A percentile compares a stretch with the other conserved stretches of the same genome.
phyloP scores from a whole-genome alignment of 2,113 vertebrate species.

The Calypte anna region DNA sequence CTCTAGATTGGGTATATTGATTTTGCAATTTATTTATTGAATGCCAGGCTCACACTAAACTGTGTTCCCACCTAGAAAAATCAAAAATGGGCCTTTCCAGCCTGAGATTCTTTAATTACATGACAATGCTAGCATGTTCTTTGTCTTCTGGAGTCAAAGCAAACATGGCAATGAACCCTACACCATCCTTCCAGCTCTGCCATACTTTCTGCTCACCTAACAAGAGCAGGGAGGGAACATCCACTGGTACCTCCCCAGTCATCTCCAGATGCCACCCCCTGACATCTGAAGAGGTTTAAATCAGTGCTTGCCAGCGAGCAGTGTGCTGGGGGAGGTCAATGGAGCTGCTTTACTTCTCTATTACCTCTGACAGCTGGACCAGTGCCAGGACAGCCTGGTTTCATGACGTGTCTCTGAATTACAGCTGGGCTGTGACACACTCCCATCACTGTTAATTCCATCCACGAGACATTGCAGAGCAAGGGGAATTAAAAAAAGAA shows the following conservation, averaged over 20 bases:
- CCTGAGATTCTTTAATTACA: too few relatives aligned
- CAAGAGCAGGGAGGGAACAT: background rate
- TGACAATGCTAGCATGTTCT: background rate
- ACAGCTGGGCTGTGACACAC: constrained; percentile 19
- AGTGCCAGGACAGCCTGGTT: background rate
- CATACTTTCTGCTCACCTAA: background rate
- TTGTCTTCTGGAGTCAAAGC: background rate
- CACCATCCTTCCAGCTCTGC: background rate
- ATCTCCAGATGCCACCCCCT: background rate
- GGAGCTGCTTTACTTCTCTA: background rate
- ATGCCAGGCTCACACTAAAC: too few relatives aligned
- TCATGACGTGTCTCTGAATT: background rate
- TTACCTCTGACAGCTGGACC: constrained; percentile 33
- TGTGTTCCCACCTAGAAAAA: too few relatives aligned
- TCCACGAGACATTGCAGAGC: background rate
- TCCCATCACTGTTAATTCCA: background rate
- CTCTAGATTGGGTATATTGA: background rate
- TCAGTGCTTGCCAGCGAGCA: background rate
- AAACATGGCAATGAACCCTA: background rate
- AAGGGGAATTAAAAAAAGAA: background rate
- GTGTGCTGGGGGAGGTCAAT: background rate
- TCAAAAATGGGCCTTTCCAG: too few relatives aligned
- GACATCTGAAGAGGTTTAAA: background rate
- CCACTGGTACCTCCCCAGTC: background rate
- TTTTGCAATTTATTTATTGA: background rate